Evolutionary conservation across 2,888 invertebrate genomes (phyloP), one percentile per base, ranked within the genome.

Genomic region (Ormyrus thymus): DNA sequence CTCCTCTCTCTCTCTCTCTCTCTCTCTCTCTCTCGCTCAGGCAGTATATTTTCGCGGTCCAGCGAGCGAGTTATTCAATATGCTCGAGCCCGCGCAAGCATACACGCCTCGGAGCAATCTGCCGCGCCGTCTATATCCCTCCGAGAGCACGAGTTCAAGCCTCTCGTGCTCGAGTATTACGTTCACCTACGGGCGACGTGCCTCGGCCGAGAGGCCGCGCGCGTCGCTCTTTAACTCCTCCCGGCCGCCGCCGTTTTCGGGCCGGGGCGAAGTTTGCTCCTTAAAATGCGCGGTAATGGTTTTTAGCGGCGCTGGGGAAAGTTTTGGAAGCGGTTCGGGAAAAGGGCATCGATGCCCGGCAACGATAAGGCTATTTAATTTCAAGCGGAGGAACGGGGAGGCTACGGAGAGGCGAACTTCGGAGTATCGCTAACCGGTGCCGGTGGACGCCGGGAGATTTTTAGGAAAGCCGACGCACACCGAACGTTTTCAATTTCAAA

Each of bases 31-130:
- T 29, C 29, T 29, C 29, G 1, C 29, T 29, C 29, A 29, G 29
- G 29, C 83, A 79, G 89, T 90, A 90, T 89, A 90, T 90, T 90
- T 90, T 90, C 89, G 90, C 89, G 89, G 90, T 90, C 90, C 90
- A 89, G 89, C 89, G 89, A 89, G 87, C 90, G 89, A 89, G 90
- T 90, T 90, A 90, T 90, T 90, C 89, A 89, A 90, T 90, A 89
- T 89, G 88, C 88, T 87, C 89, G 87, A 86, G 86, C 88, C 89
- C 87, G 86, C 29, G 29, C 29, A 29, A 29, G 29, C 29, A 9
- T 11, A 13, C 53, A 86, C 87, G 87, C 88, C 89, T 88, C 84
- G 86, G 87, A 87, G 90, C 89, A 87, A 89, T 89, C 87, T 89
- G 84, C 83, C 83, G 84, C 85, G 13, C 45, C 48, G 43, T n/a